Evolutionary conservation across 2,113 vertebrate species (phyloP), one percentile per base, ranked within the genome.

Genomic region (Alligator sinensis): DNA sequence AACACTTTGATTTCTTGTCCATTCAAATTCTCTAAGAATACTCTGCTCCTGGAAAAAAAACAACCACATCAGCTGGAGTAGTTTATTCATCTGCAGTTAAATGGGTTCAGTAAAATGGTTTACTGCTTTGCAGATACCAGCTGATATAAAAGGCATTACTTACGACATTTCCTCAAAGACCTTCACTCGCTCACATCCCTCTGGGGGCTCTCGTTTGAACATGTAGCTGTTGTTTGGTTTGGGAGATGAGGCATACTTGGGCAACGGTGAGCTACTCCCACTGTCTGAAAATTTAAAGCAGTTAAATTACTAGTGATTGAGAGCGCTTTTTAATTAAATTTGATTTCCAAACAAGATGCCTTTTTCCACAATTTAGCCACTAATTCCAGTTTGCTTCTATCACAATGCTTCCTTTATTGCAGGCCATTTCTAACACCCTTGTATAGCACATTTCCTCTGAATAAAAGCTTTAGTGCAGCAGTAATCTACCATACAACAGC

Each of bases 211-310:
- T 83, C 99, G 98, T 98, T 99, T 99, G 98, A 99, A 99, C 98
- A 99, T 99, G 98, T 99, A 99, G 98, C 99, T 99, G 99, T 99
- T 99, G 99, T 99, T 99, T 90, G 99, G 99, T 98, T 99, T 99
- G 97, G 99, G 99, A 96, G 99, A 99, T 80, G 99, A 99, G 97
- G 99, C 99, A 94, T 99, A 99, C 98, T 99, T 99, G 96, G 99
- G 99, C 84, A 99, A 98, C 96, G 99, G 99, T 97, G 99, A 99
- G 97, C 98, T 99, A 98, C 98, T 99, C 95, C 99, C 98, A 96
- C 98, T 98, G 96, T 99, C 99, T 99, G 98, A 95, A 98, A 98
- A 98, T 96, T 98, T 98, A 98, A 97, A 98, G 95, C 97, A 96
- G 97, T 98, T 98, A 98, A 91, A 98, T 98, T 98, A 98, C 97